A percentile compares a stretch with the other conserved stretches of the same genome.
Evolutionary conservation across 2,797 vertebrate species (phyloP).

Genomic region (Lagodon rhomboides): DNA sequence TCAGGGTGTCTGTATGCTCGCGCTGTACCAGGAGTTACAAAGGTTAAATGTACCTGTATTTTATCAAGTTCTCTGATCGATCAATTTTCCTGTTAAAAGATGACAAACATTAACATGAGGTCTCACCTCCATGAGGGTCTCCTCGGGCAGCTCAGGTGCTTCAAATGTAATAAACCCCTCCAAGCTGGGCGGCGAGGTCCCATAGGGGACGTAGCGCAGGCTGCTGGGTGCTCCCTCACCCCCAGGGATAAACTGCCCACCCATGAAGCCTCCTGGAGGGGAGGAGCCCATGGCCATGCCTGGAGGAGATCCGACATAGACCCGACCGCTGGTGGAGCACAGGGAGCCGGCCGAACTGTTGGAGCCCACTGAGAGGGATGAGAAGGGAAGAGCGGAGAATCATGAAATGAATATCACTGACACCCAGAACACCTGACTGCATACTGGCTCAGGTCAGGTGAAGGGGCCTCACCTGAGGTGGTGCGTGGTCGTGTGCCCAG

Average conservation of each 20-base stretch:
- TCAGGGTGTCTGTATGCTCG: conserved; percentile 96
- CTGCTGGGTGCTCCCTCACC: conserved; percentile 90
- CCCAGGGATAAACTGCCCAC: conserved; percentile 36
- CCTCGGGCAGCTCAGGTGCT: conserved; percentile 96
- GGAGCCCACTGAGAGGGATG: conserved; percentile 89
- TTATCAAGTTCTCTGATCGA: not conserved
- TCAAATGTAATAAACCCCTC: conserved; percentile 98
- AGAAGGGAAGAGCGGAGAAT: not conserved
- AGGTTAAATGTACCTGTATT: not conserved
- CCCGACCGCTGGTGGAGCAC: conserved; percentile 92
- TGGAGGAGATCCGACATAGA: conserved; percentile 93
- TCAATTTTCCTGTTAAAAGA: not conserved
- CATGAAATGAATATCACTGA: not conserved
- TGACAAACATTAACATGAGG: not conserved
- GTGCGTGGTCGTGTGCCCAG: conserved; percentile 92
- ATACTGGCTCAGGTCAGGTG: not conserved
- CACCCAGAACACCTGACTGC: not conserved
- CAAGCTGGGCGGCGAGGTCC: conserved; percentile 94
- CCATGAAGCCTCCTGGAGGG: conserved; percentile 85
- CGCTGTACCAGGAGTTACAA: conserved; percentile 80
- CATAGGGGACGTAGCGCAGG: conserved; percentile 94
- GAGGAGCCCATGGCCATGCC: conserved; percentile 90
- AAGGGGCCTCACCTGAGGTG: conserved; percentile 90
- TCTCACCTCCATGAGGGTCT: conserved; percentile 97
- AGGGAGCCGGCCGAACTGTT: conserved; percentile 96